These are phyloP conservation scores for Amphilophus citrinellus DNA, from an alignment of 2,113 vertebrate species.

Conservation along the genomic window DNA sequence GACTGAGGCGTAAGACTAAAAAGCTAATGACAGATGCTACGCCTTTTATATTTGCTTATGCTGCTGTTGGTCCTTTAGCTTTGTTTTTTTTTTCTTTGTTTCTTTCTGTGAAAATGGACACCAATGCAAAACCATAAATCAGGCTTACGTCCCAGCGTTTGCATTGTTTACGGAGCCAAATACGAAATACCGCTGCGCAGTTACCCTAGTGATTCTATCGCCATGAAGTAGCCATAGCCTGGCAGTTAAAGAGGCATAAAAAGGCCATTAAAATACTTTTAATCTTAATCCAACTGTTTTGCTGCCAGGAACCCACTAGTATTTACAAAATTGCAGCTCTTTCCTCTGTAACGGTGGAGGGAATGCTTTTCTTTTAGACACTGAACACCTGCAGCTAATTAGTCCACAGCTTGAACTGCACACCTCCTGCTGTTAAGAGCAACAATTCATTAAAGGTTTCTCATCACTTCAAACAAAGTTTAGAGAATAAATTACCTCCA, in stretches of 20 bases:
- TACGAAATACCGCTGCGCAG: neutral
- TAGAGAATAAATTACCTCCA: neutral
- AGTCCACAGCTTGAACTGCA: conserved; percentile 32
- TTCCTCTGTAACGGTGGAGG: neutral
- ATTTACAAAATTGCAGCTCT: neutral
- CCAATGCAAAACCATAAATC: neutral
- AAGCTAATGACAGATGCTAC: neutral
- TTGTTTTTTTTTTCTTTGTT: neutral
- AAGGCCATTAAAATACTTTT: conserved; percentile 1
- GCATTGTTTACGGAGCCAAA: neutral
- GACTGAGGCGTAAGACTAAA: no score
- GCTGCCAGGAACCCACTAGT: neutral
- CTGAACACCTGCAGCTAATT: conserved; percentile 45
- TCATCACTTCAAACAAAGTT: conserved; percentile 15
- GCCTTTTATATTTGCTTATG: neutral
- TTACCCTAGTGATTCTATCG: neutral
- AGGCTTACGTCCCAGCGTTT: neutral
- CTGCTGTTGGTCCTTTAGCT: neutral
- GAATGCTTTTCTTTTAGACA: conserved; percentile 10
- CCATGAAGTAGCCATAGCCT: neutral
- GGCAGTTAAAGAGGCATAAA: neutral
- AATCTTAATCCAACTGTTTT: neutral
- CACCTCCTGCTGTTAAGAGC: conserved; percentile 20
- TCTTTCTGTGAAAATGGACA: neutral
- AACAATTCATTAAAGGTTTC: conserved; percentile 19